These are phyloP conservation scores for Arenaria interpres DNA, from an alignment of 2,113 vertebrate genomes.

Conservation along the genomic window DNA sequence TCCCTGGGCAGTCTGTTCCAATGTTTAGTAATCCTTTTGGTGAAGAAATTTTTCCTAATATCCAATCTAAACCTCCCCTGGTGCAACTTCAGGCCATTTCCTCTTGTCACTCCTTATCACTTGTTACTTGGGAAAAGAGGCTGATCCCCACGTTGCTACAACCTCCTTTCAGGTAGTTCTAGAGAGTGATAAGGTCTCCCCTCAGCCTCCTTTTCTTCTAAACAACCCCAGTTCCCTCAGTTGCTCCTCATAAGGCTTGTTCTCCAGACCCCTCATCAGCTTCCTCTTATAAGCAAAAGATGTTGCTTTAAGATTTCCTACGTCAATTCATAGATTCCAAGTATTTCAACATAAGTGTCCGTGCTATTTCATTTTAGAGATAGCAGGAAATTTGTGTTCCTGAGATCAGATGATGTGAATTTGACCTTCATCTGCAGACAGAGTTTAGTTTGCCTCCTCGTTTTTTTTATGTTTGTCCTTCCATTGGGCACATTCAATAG, in stretches of 20 bases:
- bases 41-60: background rate
- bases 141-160: background rate
- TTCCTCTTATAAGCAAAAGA: background rate
- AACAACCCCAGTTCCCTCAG: background rate
- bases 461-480: background rate
- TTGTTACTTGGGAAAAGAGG: background rate
- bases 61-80: background rate
- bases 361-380: background rate
- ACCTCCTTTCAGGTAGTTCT: background rate
- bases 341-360: background rate
- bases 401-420: background rate
- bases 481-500: background rate
- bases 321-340: background rate
- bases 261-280: background rate
- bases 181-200: background rate
- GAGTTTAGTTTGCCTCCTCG: background rate
- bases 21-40: background rate
- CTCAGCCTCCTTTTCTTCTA: background rate
- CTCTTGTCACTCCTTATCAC: background rate
- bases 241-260: background rate
- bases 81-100: background rate
- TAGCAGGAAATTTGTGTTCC: background rate
- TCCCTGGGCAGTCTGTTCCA: background rate
- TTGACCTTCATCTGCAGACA: background rate
- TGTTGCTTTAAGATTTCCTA: background rate